Evolutionary conservation across 1,140 invertebrate genomes (phyloP).

Genomic region (Tetranychus urticae): DNA sequence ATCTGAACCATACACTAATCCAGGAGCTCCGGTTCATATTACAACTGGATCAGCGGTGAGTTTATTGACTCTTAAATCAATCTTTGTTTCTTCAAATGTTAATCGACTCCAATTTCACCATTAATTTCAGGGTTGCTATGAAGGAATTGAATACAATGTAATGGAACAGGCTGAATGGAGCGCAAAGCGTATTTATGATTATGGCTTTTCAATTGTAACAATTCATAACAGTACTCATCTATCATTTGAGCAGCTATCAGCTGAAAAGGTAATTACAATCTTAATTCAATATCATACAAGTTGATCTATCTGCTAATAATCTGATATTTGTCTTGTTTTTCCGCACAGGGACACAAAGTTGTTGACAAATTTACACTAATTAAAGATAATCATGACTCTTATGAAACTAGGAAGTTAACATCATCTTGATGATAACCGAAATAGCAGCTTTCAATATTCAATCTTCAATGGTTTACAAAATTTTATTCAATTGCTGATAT

Average conservation of each 20-base stretch:
- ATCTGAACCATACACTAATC: conserved; percentile 53
- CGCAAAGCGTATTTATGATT: conserved; percentile 64
- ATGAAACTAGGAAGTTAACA: too few relatives aligned
- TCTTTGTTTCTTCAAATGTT: conserved; percentile 19
- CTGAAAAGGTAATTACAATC: conserved; percentile 14
- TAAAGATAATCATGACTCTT: too few relatives aligned
- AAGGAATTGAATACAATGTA: conserved; percentile 29
- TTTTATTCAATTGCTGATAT: too few relatives aligned
- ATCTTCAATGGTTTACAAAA: too few relatives aligned
- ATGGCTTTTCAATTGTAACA: conserved; percentile 68
- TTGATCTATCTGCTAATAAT: too few relatives aligned
- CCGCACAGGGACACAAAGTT: too few relatives aligned
- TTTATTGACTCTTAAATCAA: background rate
- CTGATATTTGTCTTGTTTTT: too few relatives aligned
- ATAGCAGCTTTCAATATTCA: too few relatives aligned
- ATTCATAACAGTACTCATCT: conserved; percentile 61
- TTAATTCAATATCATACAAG: too few relatives aligned
- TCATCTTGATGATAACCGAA: too few relatives aligned
- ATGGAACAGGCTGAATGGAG: conserved; percentile 38
- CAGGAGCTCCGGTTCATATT: conserved; percentile 69
- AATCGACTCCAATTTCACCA: background rate
- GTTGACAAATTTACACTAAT: too few relatives aligned
- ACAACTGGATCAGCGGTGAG: conserved; percentile 19
- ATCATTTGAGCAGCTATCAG: conserved; percentile 77
- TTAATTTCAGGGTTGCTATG: conserved; percentile 29